Conservation (phyloP, 2,113 vertebrate species). For the Bos taurus region DNA sequence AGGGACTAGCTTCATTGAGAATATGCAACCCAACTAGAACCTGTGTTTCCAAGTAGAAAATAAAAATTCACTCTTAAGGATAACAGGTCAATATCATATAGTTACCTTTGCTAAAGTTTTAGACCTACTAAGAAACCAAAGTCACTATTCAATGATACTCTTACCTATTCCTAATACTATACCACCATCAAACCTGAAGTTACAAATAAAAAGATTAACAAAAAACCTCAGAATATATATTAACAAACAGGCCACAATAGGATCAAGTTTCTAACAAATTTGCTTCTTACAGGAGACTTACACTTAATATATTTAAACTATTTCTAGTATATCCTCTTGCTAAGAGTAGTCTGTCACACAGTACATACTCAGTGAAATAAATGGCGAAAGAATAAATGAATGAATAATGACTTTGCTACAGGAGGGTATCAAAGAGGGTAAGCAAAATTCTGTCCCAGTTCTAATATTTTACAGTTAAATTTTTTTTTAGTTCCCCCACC, state of each 20-base stretch:
- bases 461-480: not conserved
- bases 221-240: not conserved
- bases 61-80: not conserved
- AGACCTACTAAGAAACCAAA: not conserved
- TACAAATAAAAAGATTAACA: not conserved
- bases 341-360: not conserved
- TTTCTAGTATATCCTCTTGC: not conserved
- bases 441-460: not conserved
- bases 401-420: not conserved
- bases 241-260: not conserved
- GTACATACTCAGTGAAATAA: not conserved
- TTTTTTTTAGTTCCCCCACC: not conserved
- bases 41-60: not conserved
- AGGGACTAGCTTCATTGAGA: not conserved
- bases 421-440: not conserved
- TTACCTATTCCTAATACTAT: not conserved
- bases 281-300: not conserved
- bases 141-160: not conserved
- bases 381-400: not conserved
- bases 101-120: not conserved
- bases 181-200: not conserved
- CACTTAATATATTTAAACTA: not conserved
- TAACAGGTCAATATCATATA: not conserved
- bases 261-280: not conserved
- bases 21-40: not conserved